phyloP scores from a whole-genome alignment of 2,888 invertebrate genomes.

The Carpatolechia fugitivella region DNA sequence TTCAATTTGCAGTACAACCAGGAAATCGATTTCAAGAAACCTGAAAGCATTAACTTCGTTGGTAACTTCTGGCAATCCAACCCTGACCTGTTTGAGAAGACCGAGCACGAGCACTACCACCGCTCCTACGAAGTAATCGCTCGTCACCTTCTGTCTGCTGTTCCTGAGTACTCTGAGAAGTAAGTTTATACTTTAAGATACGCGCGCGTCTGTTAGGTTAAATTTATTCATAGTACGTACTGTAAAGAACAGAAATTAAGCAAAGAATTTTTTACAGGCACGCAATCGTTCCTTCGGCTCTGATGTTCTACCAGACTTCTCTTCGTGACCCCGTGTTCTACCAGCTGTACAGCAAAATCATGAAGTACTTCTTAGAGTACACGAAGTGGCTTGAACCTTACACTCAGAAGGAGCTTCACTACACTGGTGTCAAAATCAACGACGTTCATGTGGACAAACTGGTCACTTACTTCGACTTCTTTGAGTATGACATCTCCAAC shows the following conservation, averaged over 20 bases:
- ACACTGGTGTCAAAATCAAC: slow-evolving; percentile 74
- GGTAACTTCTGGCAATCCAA: slow-evolving; percentile 80
- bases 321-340: slow-evolving; percentile 83
- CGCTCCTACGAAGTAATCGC: slow-evolving; percentile 81
- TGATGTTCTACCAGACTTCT: slow-evolving; percentile 81
- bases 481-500: slow-evolving; percentile 81
- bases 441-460: slow-evolving; percentile 75
- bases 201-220: not conserved
- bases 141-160: slow-evolving; percentile 59
- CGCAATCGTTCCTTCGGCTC: slow-evolving; percentile 75
- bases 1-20: slow-evolving; percentile 50
- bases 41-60: slow-evolving; percentile 74
- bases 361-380: slow-evolving; percentile 70
- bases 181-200: slow-evolving; percentile 22
- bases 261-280: slow-evolving; percentile 51
- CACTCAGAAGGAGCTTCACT: slow-evolving; percentile 66
- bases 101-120: slow-evolving; percentile 47
- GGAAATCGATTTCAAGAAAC: slow-evolving; percentile 50
- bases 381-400: slow-evolving; percentile 73
- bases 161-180: slow-evolving; percentile 44
- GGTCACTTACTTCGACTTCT: slow-evolving; percentile 79
- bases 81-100: slow-evolving; percentile 61
- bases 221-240: no score
- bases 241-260: no score
- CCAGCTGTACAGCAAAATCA: slow-evolving; percentile 74